A percentile compares a stretch with the other conserved stretches of the same genome.
These are phyloP conservation scores for Brachyopa scutellaris DNA, from an alignment of 2,888 invertebrate species.

Conservation along the genomic window DNA sequence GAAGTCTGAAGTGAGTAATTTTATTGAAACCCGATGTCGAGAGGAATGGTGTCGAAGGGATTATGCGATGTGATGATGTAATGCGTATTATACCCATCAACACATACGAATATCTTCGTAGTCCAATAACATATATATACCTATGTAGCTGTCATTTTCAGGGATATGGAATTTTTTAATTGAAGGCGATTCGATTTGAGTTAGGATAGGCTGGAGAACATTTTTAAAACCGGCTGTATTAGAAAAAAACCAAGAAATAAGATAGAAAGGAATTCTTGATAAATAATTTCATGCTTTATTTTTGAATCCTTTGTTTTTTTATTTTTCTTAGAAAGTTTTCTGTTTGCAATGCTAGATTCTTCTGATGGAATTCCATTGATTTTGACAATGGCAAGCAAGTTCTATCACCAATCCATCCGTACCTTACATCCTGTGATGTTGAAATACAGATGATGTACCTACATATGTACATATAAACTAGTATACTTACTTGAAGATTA, in stretches of 20 bases:
- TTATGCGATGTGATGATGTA: slow-evolving; percentile 44
- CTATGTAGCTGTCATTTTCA: slow-evolving; percentile 49
- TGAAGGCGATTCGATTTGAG: slow-evolving; percentile 35
- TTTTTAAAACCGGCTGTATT: no score
- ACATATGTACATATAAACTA: no score
- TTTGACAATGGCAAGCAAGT: neutral
- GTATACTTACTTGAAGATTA: no score
- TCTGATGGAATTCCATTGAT: slow-evolving; percentile 33
- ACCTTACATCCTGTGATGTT: no score
- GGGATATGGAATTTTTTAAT: slow-evolving; percentile 59
- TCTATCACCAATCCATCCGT: no score
- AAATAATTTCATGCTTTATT: no score
- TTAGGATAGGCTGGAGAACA: no score
- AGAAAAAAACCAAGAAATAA: no score
- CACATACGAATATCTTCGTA: no score
- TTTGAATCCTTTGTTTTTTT: slow-evolving; percentile 24
- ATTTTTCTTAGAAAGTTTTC: slow-evolving; percentile 12
- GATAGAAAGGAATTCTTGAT: neutral
- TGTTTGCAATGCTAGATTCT: slow-evolving; percentile 3
- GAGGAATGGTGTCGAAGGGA: slow-evolving; percentile 60
- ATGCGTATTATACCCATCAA: slow-evolving; percentile 49
- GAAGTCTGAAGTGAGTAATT: slow-evolving; percentile 47
- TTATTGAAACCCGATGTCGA: slow-evolving; percentile 61
- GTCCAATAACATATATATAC: no score
- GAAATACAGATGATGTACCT: no score